Evolutionary conservation across 2,113 vertebrate species (phyloP).

Genomic region (Chrysochloris asiatica): DNA sequence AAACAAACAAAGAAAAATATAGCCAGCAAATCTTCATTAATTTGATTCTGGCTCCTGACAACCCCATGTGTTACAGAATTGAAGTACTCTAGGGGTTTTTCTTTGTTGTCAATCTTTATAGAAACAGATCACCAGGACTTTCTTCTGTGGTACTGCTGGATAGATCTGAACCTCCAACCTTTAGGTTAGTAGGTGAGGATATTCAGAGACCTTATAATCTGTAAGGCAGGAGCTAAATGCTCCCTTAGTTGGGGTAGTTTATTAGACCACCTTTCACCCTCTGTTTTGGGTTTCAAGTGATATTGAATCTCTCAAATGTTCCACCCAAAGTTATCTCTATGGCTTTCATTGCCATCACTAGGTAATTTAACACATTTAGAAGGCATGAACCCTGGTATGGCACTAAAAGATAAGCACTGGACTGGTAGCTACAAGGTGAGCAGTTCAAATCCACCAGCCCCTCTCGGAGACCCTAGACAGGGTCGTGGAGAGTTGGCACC

Average conservation of each 20-base stretch:
- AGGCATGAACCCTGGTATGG: neutral
- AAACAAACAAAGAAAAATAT: neutral
- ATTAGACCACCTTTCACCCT: conserved; percentile 6
- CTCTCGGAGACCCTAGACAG: too few species aligned
- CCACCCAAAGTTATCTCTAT: neutral
- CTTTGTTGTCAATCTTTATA: neutral
- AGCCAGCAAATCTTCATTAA: neutral
- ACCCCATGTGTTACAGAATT: neutral
- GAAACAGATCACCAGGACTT: neutral
- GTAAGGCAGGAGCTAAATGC: neutral
- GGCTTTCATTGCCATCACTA: neutral
- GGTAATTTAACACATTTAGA: conserved; percentile 1
- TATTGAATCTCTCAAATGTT: neutral
- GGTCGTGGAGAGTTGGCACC: too few species aligned
- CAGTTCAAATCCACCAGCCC: too few species aligned
- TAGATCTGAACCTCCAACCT: neutral
- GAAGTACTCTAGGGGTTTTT: neutral
- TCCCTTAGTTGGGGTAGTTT: neutral
- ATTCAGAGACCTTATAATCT: neutral
- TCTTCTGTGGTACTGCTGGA: neutral
- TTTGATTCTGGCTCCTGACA: neutral
- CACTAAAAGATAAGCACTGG: too few species aligned
- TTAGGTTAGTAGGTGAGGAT: neutral
- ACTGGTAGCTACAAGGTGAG: too few species aligned
- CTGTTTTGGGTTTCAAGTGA: neutral